A percentile compares a stretch with the other conserved stretches of the same genome.
Evolutionary conservation across 2,113 vertebrate species (phyloP).

Genomic region (Protobothrops flavoviridis): DNA sequence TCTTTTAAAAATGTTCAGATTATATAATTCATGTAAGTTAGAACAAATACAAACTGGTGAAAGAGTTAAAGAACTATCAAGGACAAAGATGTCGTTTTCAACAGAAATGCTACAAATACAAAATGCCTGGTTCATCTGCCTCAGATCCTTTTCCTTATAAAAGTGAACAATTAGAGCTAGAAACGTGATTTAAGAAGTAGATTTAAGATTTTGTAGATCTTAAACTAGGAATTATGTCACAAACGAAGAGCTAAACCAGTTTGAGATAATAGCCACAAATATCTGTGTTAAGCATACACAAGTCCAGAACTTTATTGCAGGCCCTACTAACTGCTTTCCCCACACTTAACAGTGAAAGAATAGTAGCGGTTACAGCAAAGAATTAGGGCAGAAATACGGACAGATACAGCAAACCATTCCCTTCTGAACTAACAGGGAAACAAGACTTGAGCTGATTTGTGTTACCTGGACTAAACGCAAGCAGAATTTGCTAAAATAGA

Average conservation of each 20-base stretch:
- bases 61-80: not conserved
- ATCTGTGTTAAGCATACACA: not conserved
- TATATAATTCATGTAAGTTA: not conserved
- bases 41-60: not conserved
- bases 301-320: not conserved
- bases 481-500: slow-evolving; percentile 72
- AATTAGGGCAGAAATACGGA: not conserved
- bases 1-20: not conserved
- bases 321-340: not conserved
- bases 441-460: not conserved
- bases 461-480: slow-evolving; percentile 69
- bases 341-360: not conserved
- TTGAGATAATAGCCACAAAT: not conserved
- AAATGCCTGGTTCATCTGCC: not conserved
- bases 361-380: not conserved
- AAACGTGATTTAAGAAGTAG: not conserved
- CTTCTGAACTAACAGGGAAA: not conserved
- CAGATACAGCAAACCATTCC: not conserved
- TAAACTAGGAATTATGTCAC: not conserved
- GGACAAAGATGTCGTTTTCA: not conserved
- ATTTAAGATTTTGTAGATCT: not conserved
- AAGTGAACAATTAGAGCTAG: not conserved
- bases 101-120: not conserved
- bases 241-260: not conserved
- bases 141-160: not conserved